These are phyloP conservation scores for Mesopsocus fuscifrons DNA, from an alignment of 2,888 invertebrate species.

Conservation along the genomic window DNA sequence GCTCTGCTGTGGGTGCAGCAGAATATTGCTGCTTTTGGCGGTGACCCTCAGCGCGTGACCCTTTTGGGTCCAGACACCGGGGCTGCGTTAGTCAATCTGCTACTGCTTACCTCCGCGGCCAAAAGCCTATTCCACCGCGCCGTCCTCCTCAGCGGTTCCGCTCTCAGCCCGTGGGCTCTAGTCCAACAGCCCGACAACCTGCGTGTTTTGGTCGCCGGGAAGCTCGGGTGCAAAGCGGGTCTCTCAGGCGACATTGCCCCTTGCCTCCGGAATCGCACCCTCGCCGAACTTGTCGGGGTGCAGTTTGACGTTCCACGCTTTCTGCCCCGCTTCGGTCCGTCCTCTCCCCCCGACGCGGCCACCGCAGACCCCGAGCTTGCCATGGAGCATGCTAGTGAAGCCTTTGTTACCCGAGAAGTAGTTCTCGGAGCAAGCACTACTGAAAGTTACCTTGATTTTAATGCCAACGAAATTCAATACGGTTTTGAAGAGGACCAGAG, in stretches of 20 bases:
- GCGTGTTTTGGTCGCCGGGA: slow-evolving; percentile 63
- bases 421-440: slow-evolving; percentile 53
- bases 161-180: slow-evolving; percentile 73
- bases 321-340: slow-evolving; percentile 53
- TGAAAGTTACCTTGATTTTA: slow-evolving; percentile 57
- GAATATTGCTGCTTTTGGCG: slow-evolving; percentile 76
- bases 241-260: slow-evolving; percentile 38
- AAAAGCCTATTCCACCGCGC: slow-evolving; percentile 73
- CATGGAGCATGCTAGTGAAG: slow-evolving; percentile 46
- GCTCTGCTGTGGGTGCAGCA: slow-evolving; percentile 68
- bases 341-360: slow-evolving; percentile 26
- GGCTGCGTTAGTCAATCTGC: slow-evolving; percentile 64
- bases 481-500: slow-evolving; percentile 46
- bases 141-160: slow-evolving; percentile 79
- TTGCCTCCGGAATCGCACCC: slow-evolving; percentile 63
- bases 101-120: slow-evolving; percentile 61
- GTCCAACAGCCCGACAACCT: slow-evolving; percentile 57
- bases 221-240: slow-evolving; percentile 53
- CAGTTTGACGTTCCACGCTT: slow-evolving; percentile 27
- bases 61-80: slow-evolving; percentile 74
- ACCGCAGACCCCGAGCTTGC: slow-evolving; percentile 35
- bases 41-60: slow-evolving; percentile 63
- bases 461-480: slow-evolving; percentile 27
- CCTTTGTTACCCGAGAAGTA: slow-evolving; percentile 47
- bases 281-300: slow-evolving; percentile 41